phyloP scores from a whole-genome alignment of 2,888 invertebrate genomes.

The Tiphia femorata region DNA sequence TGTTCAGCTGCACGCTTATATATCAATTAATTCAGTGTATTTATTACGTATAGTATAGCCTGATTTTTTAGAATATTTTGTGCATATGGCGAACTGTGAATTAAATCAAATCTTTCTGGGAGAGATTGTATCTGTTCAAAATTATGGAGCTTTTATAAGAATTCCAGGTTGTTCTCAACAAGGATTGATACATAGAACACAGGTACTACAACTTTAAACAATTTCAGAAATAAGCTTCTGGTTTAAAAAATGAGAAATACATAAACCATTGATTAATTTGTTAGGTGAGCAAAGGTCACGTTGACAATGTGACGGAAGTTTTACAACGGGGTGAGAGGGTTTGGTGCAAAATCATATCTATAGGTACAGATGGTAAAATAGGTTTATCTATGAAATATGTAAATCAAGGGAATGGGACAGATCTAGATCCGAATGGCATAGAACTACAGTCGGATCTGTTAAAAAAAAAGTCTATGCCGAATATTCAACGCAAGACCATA shows the following conservation, averaged over 20 bases:
- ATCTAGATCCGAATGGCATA: constrained; percentile 68
- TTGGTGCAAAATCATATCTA: constrained; percentile 68
- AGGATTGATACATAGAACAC: constrained; percentile 66
- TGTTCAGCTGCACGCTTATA: neutral
- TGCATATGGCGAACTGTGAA: constrained; percentile 51
- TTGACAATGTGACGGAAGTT: constrained; percentile 65
- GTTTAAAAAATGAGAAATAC: neutral
- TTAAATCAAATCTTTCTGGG: constrained; percentile 65
- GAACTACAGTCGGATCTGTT: constrained; percentile 64
- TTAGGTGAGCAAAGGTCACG: constrained; percentile 61
- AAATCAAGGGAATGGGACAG: constrained; percentile 67
- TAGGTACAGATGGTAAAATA: constrained; percentile 64
- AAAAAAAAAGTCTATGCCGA: constrained; percentile 53
- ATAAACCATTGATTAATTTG: constrained; percentile 17
- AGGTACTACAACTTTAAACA: constrained; percentile 42
- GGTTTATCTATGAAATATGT: constrained; percentile 69
- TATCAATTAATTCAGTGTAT: too few species aligned
- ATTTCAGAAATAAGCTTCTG: neutral
- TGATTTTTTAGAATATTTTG: neutral
- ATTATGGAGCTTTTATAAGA: constrained; percentile 68
- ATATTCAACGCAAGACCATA: constrained; percentile 57
- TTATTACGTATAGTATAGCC: too few species aligned
- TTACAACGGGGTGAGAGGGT: constrained; percentile 65
- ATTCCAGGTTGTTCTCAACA: constrained; percentile 66
- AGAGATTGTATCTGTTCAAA: constrained; percentile 65